Percentiles rank a stretch among this genome's conserved stretches.
These are phyloP conservation scores for Atta colombica DNA, from an alignment of 1,140 invertebrate genomes.

Conservation along the genomic window DNA sequence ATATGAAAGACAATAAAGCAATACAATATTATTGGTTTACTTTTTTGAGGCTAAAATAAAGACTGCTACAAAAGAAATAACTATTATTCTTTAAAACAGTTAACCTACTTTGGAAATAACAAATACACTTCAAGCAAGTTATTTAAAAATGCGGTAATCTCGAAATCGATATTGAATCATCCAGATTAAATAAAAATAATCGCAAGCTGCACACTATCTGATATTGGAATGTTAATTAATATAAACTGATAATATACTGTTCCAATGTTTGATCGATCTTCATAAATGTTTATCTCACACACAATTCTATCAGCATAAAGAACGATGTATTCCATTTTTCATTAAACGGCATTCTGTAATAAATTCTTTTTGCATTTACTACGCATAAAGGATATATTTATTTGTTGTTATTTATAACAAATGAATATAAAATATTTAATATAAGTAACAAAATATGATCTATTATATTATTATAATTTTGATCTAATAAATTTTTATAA, in stretches of 20 bases:
- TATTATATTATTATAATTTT: too few species aligned
- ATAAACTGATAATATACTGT: conserved; percentile 23
- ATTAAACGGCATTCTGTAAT: conserved; percentile 5
- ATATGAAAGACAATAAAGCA: not conserved
- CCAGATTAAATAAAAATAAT: conserved; percentile 36
- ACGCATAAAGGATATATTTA: not conserved
- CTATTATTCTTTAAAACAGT: conserved; percentile 14
- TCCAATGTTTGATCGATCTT: conserved; percentile 1
- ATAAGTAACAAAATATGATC: not conserved
- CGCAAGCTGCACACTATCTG: not conserved
- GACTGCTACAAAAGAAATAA: not conserved
- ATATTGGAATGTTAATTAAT: conserved; percentile 47
- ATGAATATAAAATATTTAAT: not conserved
- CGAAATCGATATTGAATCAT: conserved; percentile 21
- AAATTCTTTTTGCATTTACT: not conserved
- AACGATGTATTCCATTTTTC: conserved; percentile 5
- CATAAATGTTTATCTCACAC: conserved; percentile 26
- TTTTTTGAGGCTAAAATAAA: conserved; percentile 8
- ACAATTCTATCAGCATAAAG: conserved; percentile 24
- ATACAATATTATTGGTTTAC: not conserved
- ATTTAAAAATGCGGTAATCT: conserved; percentile 5
- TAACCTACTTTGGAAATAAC: not conserved
- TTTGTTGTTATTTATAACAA: not conserved
- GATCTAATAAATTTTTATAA: too few species aligned
- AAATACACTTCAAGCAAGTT: not conserved